Evolutionary conservation across 1,140 invertebrate genomes (phyloP), one percentile per base, ranked within the genome.

Genomic region (Atta texana): DNA sequence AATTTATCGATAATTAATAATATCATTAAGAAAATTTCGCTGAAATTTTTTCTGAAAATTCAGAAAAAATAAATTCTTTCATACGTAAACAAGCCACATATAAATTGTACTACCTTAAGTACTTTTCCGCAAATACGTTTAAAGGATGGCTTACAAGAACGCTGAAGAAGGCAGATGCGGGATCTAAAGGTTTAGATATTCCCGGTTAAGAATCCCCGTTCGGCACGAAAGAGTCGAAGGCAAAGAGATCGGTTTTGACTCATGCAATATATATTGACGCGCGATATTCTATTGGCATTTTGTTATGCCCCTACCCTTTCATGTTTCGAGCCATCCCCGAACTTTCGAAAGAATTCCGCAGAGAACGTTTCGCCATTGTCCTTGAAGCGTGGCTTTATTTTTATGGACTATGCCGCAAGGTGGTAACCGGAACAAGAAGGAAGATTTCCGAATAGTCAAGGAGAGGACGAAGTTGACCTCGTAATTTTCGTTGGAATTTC

Each of bases 271-370:
- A 85, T 92, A 92, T 92, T 61, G 55, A 16, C 44, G 87, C 61
- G n/a, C 59, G 66, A 91, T 90, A 86, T 90, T 92, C 88, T 85
- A 87, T 90, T 91, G 84, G 57, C 68, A 82, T 91, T 92, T 92
- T 89, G 76, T 90, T 55, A 66, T 59, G 69, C 21, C 28, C 10
- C 34, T 55, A 16, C 55, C 49, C 28, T 51, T 39, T 28, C 53
- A 49, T 55, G 14, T 69, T 8, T 28, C 21, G 34, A 51, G 3
- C 53, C 59, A 21, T 28, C 7, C 44, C 31, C n/a, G 39, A 49
- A 72, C 51, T 18, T 44, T 59, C 55, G 34, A 77, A 81, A 64
- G 16, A 51, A 82, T 75, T 63, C 82, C 87, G 8, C 6, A 75
- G 72, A 74, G 61, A 78, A 10, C 53, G 28, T n/a, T 90, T 89